phyloP scores from a whole-genome alignment of 2,113 vertebrate genomes.

The Chloroceryle aenea region DNA sequence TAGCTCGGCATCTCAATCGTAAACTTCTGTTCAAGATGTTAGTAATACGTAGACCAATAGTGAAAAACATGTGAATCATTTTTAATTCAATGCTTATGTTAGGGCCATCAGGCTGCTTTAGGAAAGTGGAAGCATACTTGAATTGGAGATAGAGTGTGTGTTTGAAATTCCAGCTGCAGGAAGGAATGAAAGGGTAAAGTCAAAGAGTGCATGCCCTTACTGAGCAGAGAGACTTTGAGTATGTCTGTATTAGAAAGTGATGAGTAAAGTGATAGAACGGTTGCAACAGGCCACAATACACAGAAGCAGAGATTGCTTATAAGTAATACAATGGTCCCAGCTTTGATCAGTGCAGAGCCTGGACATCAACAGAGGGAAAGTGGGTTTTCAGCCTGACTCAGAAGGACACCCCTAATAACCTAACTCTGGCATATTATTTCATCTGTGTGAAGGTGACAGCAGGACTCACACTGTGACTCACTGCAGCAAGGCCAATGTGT shows the following conservation, averaged over 20 bases:
- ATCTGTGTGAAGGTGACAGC: accelerated
- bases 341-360: neutral
- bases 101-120: neutral
- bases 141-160: neutral
- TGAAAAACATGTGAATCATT: neutral
- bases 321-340: neutral
- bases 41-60: neutral
- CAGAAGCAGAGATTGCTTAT: neutral
- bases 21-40: neutral
- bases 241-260: neutral
- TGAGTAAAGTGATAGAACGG: neutral
- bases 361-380: neutral
- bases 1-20: neutral
- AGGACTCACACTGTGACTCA: neutral
- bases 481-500: neutral
- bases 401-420: neutral
- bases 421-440: neutral
- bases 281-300: accelerated
- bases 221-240: neutral
- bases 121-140: neutral
- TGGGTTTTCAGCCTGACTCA: neutral
- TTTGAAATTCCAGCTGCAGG: neutral
- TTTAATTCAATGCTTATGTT: neutral
- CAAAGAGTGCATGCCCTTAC: neutral
- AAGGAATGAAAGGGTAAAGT: neutral